Percentiles rank a stretch among this genome's conserved stretches.
phyloP scores from a whole-genome alignment of 2,797 vertebrate genomes.

The Falco novaeseelandiae region DNA sequence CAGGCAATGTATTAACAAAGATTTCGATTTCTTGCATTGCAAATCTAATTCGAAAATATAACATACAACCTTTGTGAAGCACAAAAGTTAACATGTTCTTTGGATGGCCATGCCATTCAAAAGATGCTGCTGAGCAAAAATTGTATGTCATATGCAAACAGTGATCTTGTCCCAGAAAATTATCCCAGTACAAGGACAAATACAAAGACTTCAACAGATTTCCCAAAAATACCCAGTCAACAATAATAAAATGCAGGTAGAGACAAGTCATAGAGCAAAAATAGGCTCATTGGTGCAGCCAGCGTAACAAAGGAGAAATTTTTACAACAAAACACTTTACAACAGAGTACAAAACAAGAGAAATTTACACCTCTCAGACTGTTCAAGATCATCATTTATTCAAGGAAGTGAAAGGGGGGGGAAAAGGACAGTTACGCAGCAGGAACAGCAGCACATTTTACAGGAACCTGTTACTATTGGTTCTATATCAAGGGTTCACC shows the following conservation, averaged over 20 bases:
- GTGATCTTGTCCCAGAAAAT: not conserved
- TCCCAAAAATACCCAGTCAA: not conserved
- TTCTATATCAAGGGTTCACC: not conserved
- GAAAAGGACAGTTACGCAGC: not conserved
- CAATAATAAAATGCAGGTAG: not conserved
- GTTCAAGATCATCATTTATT: not conserved
- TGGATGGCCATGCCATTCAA: not conserved
- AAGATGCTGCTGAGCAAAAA: not conserved
- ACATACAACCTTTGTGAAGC: not conserved
- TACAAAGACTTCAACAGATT: not conserved
- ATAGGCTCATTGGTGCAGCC: accelerated
- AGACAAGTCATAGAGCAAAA: not conserved
- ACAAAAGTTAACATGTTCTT: not conserved
- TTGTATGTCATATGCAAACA: not conserved
- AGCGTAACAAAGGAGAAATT: not conserved
- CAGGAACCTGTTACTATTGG: not conserved
- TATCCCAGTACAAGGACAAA: not conserved
- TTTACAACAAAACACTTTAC: not conserved
- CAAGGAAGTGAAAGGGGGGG: not conserved
- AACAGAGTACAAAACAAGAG: not conserved
- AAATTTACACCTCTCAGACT: not conserved
- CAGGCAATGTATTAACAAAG: not conserved
- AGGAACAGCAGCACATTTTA: not conserved
- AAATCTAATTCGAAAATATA: not conserved
- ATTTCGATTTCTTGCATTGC: not conserved